A percentile compares a stretch with the other conserved stretches of the same genome.
These are phyloP conservation scores for Glaucidium brasilianum DNA, from an alignment of 2,113 vertebrate species.

Conservation along the genomic window DNA sequence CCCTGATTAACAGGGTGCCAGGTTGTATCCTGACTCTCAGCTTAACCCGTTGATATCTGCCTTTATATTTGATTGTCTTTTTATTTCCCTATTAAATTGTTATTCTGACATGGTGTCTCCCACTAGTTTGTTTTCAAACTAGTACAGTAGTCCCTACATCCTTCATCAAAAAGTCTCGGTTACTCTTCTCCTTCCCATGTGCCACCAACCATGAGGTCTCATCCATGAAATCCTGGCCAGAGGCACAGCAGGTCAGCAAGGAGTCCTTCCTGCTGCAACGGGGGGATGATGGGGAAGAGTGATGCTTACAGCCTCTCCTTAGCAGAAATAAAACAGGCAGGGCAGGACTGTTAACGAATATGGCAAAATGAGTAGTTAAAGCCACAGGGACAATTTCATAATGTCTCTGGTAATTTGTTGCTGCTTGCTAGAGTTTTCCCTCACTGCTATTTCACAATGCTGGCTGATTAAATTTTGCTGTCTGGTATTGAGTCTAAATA, in stretches of 20 bases:
- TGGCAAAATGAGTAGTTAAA: background rate
- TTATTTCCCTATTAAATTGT: too few species aligned
- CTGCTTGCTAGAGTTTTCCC: background rate
- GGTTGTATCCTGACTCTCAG: too few species aligned
- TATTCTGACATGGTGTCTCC: too few species aligned
- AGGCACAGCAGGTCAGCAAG: background rate
- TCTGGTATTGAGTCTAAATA: slow-evolving; percentile 36
- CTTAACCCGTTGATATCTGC: too few species aligned
- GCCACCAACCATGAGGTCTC: background rate
- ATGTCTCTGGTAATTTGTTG: background rate
- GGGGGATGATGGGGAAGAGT: background rate
- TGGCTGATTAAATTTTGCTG: slow-evolving; percentile 28
- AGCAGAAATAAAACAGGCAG: background rate
- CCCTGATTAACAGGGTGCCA: too few species aligned
- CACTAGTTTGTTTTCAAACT: too few species aligned
- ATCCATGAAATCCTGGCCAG: rapidly evolving
- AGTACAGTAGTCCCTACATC: too few species aligned
- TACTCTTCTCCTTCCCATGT: background rate
- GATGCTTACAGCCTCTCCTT: background rate
- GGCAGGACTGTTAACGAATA: background rate
- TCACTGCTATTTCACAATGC: slow-evolving; percentile 1
- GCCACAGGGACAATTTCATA: background rate
- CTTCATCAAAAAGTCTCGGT: background rate
- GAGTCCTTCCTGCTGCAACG: background rate
- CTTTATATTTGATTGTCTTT: too few species aligned